Conservation (phyloP, 2,888 invertebrate genomes). For the Pristionchus exspectatus region DNA sequence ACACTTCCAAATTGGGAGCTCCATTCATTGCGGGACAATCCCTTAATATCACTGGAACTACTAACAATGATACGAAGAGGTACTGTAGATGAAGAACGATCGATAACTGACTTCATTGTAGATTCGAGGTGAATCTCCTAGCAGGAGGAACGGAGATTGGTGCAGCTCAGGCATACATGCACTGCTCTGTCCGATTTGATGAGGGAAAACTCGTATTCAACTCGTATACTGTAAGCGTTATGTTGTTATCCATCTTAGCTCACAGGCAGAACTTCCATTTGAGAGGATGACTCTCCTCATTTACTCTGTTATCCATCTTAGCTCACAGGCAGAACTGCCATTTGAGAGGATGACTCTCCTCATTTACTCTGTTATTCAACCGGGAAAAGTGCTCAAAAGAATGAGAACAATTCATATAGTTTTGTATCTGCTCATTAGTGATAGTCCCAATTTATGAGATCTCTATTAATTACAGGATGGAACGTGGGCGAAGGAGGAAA, state of each 20-base stretch:
- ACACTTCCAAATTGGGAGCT: constrained; percentile 69
- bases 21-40: constrained; percentile 72
- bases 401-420: not conserved
- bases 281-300: too few species aligned
- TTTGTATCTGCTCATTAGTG: not conserved
- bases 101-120: constrained; percentile 55
- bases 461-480: constrained; percentile 62
- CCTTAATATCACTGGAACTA: constrained; percentile 69
- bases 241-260: not conserved
- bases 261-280: too few species aligned
- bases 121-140: constrained; percentile 66
- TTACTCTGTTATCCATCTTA: not conserved
- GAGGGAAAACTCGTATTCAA: constrained; percentile 75
- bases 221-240: constrained; percentile 61
- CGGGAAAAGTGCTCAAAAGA: too few species aligned
- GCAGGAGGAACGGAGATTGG: constrained; percentile 66
- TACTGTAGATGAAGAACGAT: constrained; percentile 40
- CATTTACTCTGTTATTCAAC: too few species aligned
- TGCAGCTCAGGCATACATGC: constrained; percentile 69
- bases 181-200: constrained; percentile 73
- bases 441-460: not conserved
- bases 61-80: constrained; percentile 67
- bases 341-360: too few species aligned
- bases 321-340: too few species aligned
- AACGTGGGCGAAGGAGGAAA: constrained; percentile 77